These are phyloP conservation scores for Cladopsammia gracilis DNA, from an alignment of 64 coral and sea anemone species.

Conservation along the genomic window DNA sequence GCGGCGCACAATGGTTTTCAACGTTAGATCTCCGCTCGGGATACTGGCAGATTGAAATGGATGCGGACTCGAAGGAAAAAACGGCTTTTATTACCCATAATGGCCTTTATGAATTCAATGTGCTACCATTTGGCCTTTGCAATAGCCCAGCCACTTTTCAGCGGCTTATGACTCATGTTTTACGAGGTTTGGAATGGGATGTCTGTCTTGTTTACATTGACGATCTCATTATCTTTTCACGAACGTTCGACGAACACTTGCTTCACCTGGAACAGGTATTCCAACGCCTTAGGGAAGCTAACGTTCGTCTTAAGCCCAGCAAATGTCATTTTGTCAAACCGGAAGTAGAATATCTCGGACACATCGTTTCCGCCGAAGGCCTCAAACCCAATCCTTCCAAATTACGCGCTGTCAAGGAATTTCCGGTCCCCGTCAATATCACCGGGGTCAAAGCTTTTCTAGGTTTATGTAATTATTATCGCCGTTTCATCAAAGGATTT, in stretches of 20 bases:
- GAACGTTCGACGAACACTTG: constrained; percentile 8
- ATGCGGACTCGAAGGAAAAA: constrained; percentile 6
- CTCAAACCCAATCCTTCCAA: background rate
- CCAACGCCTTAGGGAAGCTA: background rate
- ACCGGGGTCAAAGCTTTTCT: constrained; percentile 2
- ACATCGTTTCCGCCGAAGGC: constrained; percentile 5
- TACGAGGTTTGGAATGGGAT: background rate
- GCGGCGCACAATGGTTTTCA: background rate
- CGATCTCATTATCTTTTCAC: background rate
- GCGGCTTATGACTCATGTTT: constrained; percentile 12
- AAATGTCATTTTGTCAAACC: constrained; percentile 28
- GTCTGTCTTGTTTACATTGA: constrained; percentile 25
- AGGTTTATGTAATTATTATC: constrained; percentile 26
- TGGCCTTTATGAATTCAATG: constrained; percentile 38
- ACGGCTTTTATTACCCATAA: constrained; percentile 29
- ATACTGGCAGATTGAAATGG: constrained; percentile 47
- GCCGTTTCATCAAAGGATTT: constrained; percentile 21
- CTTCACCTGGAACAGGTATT: background rate
- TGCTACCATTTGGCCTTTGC: constrained; percentile 7
- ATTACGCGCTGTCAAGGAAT: background rate
- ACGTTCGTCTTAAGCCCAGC: constrained; percentile 6
- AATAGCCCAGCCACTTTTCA: constrained; percentile 2
- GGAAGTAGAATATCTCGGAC: background rate
- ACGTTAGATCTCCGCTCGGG: constrained; percentile 23
- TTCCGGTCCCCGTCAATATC: background rate